Conservation (phyloP, 2,888 invertebrate genomes). For the Copidosoma aretas region DNA sequence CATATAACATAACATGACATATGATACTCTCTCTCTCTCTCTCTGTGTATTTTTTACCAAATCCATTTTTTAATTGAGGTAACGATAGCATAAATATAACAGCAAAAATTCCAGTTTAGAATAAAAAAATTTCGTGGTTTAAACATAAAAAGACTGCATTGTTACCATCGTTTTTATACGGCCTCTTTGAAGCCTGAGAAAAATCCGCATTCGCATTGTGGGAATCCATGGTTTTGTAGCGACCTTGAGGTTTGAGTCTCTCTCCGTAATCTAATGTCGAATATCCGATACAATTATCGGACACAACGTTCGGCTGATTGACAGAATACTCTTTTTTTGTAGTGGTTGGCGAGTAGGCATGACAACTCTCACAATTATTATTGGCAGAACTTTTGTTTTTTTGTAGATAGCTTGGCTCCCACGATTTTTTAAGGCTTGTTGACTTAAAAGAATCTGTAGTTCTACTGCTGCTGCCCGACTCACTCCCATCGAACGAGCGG, state of each 20-base stretch:
- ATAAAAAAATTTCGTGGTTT: too few relatives aligned
- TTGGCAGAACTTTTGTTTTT: conserved; percentile 24
- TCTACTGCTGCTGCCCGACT: conserved; percentile 20
- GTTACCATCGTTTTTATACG: conserved; percentile 50
- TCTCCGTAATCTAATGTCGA: conserved; percentile 39
- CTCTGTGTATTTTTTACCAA: too few relatives aligned
- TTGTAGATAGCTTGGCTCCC: conserved; percentile 33
- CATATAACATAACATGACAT: too few relatives aligned
- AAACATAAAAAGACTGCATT: too few relatives aligned
- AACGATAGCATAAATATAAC: too few relatives aligned
- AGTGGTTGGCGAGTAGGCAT: conserved; percentile 15
- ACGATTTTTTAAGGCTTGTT: conserved; percentile 28
- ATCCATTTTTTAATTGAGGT: too few relatives aligned
- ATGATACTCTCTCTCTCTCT: too few relatives aligned
- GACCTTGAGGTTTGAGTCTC: conserved; percentile 36
- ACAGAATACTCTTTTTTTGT: conserved; percentile 8
- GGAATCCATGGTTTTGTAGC: conserved; percentile 20
- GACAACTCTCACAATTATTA: conserved; percentile 31
- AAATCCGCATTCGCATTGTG: conserved; percentile 29
- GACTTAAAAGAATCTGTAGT: conserved; percentile 19
- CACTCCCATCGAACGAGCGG: conserved; percentile 30
- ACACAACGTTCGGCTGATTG: conserved; percentile 12
- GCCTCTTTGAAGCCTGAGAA: conserved; percentile 38
- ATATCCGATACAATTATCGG: conserved; percentile 26
- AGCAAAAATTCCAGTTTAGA: too few relatives aligned